Evolutionary conservation across 2,888 invertebrate species (phyloP), one percentile per base, ranked within the genome.

Genomic region (Lasiommata megera): DNA sequence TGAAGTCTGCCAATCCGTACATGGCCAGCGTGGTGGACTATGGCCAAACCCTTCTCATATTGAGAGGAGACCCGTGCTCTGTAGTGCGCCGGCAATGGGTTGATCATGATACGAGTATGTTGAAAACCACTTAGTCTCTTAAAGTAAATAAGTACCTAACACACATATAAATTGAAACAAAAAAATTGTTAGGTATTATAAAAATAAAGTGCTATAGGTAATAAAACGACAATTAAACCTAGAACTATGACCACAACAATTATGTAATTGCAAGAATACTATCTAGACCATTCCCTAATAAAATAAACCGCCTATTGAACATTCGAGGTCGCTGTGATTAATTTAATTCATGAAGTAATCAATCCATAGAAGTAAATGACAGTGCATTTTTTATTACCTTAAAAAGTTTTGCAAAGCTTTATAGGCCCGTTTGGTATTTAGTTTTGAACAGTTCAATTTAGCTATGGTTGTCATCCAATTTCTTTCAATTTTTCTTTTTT

Each of bases 221-320:
- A 36, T 37, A 56, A 43, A 56, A 51, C 50, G 34, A 31, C 57
- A 58, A 53, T 58, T 58, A 53, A 47, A 29, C 18, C 47, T 7
- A 40, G 40, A 53, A 37, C 36, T 56, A 51, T 51, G 56, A 16
- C 54, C 23, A 54, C 28, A 52, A 36, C 54, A 61, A 61, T 61
- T 54, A 43, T 58, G 55, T 43, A 46, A 43, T 52, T 57, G 37
- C 54, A 28, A 54, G 47, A 57, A 57, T 54, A 55, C 38, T 48
- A 60, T 56, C 52, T 59, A 58, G 60, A 52, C 51, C 63, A 58
- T 56, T 61, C 56, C 55, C 58, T 44, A 57, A 56, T 53, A 52
- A 63, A 65, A 57, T 61, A 53, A 56, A 62, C 40, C 50, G 58
- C 41, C 60, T 60, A 63, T 65, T 61, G 56, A n/a, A n/a, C 40